Percentiles rank a stretch among this genome's conserved stretches.
Evolutionary conservation across 2,888 invertebrate genomes (phyloP).

Genomic region (Cremastobaeus sp.): DNA sequence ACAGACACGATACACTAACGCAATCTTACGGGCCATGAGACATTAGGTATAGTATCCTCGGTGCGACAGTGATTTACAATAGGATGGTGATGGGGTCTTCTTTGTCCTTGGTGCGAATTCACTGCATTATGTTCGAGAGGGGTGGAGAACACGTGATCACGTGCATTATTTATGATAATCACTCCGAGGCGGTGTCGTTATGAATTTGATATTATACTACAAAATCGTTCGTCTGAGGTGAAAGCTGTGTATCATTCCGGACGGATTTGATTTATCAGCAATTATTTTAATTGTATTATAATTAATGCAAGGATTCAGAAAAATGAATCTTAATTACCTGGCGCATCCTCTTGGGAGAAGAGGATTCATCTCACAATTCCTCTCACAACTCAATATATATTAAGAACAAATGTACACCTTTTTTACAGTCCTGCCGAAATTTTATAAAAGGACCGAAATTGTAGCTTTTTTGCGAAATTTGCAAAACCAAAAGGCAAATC

Average conservation of each 20-base stretch:
- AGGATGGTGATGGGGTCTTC: constrained; percentile 64
- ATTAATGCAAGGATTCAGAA: no score
- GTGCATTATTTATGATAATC: constrained; percentile 75
- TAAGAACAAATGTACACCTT: no score
- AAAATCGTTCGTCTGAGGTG: constrained; percentile 47
- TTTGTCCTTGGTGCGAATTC: constrained; percentile 72
- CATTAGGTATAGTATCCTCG: constrained; percentile 63
- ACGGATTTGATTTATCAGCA: constrained; percentile 27
- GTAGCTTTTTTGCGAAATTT: no score
- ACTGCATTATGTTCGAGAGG: constrained; percentile 54
- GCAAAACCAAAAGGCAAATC: no score
- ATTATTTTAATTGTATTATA: background rate
- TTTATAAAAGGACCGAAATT: no score
- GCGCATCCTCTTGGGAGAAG: no score
- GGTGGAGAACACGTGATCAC: constrained; percentile 68
- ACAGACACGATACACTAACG: constrained; percentile 46
- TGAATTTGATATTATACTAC: constrained; percentile 58
- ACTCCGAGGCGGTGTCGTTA: constrained; percentile 61
- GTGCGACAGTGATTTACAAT: constrained; percentile 66
- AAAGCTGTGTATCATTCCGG: no score
- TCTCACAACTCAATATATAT: no score
- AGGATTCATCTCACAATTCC: no score
- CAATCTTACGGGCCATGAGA: constrained; percentile 56
- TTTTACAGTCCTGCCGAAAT: no score
- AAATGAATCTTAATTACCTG: no score